Evolutionary conservation across 2,888 invertebrate genomes (phyloP).

Genomic region (Lucinisca nassula): DNA sequence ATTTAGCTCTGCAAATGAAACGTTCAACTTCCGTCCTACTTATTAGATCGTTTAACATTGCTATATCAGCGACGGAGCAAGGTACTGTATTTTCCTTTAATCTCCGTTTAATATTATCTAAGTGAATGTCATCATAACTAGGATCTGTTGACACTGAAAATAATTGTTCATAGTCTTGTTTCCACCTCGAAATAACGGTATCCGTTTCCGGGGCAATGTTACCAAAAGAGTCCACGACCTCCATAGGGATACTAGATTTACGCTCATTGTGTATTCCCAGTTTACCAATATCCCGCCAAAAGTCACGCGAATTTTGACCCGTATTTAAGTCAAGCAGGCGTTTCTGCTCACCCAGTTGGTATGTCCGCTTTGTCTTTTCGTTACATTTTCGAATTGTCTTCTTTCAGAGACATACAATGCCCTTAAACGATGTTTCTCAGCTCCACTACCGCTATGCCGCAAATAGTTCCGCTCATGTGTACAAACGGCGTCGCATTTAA

Average conservation of each 20-base stretch:
- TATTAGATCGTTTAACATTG: background rate
- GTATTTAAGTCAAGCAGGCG: background rate
- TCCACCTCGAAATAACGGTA: too few relatives aligned
- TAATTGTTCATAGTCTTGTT: too few relatives aligned
- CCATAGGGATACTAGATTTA: too few relatives aligned
- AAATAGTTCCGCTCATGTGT: slow-evolving; percentile 23
- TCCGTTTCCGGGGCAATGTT: too few relatives aligned
- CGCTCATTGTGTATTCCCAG: too few relatives aligned
- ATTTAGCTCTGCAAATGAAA: background rate
- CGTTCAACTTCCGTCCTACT: background rate
- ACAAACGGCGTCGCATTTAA: slow-evolving; percentile 5
- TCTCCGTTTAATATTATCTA: background rate
- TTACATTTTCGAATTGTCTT: too few relatives aligned
- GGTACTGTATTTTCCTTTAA: background rate
- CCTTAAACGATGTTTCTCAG: background rate
- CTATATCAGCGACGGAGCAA: background rate
- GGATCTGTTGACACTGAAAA: background rate
- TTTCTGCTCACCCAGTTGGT: too few relatives aligned
- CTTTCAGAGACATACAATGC: too few relatives aligned
- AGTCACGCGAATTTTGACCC: too few relatives aligned
- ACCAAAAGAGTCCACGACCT: too few relatives aligned
- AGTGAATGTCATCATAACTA: background rate
- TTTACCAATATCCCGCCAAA: too few relatives aligned
- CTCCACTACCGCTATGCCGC: background rate
- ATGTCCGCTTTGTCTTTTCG: too few relatives aligned